A percentile compares a stretch with the other conserved stretches of the same genome.
These are phyloP conservation scores for Spea hammondii DNA, from an alignment of 2,797 vertebrate genomes.

Conservation along the genomic window DNA sequence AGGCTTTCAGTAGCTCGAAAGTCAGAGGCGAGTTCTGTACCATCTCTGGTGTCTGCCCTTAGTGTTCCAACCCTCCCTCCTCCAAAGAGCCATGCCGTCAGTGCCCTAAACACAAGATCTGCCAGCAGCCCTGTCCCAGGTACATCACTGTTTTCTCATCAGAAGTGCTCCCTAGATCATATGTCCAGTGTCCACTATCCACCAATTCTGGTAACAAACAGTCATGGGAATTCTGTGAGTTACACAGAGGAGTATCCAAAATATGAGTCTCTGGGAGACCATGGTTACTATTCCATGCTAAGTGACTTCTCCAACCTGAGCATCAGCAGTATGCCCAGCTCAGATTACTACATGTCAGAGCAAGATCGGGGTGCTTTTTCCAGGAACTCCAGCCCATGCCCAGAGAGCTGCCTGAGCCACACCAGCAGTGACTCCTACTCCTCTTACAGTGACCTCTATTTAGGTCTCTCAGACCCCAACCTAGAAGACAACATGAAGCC, in stretches of 20 bases:
- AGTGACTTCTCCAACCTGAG: conserved; percentile 95
- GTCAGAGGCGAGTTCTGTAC: conserved; percentile 92
- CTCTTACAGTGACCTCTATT: conserved; percentile 90
- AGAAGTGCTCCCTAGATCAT: conserved; percentile 90
- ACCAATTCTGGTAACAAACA: conserved; percentile 97
- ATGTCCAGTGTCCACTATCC: conserved; percentile 94
- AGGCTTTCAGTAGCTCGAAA: conserved; percentile 83
- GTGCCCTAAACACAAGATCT: conserved; percentile 94
- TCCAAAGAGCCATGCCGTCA: conserved; percentile 90
- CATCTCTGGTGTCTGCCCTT: conserved; percentile 93
- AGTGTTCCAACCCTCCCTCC: conserved; percentile 95
- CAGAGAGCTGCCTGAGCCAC: conserved; percentile 90
- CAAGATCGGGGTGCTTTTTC: conserved; percentile 83
- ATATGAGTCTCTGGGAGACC: conserved; percentile 92
- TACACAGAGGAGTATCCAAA: conserved; percentile 93
- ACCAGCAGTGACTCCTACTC: conserved; percentile 92
- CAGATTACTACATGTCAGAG: conserved; percentile 92
- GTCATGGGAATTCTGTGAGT: conserved; percentile 89
- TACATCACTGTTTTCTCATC: conserved; percentile 88
- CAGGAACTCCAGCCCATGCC: conserved; percentile 85
- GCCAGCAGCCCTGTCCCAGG: conserved; percentile 97
- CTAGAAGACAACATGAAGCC: conserved; percentile 87
- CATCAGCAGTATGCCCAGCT: conserved; percentile 87
- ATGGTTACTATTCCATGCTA: conserved; percentile 95
- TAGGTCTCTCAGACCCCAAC: conserved; percentile 85